A percentile compares a stretch with the other conserved stretches of the same genome.
These are phyloP conservation scores for Coptodon bakossiorum DNA, from an alignment of 2,113 vertebrate species.

Conservation along the genomic window DNA sequence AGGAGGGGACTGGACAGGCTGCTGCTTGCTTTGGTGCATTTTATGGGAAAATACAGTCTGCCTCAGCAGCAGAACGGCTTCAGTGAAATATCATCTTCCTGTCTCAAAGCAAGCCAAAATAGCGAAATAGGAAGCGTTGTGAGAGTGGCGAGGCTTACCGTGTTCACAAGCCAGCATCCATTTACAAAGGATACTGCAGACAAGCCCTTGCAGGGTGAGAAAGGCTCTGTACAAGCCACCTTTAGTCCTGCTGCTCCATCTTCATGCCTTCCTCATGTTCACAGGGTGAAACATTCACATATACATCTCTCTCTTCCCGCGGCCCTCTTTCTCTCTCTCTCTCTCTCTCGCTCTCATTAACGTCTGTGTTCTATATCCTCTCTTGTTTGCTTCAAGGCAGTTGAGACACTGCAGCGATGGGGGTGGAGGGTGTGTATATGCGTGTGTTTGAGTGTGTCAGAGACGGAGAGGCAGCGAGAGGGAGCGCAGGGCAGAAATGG, in stretches of 20 bases:
- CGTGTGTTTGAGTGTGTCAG: conserved; percentile 62
- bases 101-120: neutral
- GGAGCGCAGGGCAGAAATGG: conserved; percentile 61
- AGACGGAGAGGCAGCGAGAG: conserved; percentile 61
- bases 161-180: conserved; percentile 68
- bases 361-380: conserved; percentile 72
- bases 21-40: conserved; percentile 47
- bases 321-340: conserved; percentile 41
- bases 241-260: conserved; percentile 66
- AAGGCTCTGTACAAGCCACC: conserved; percentile 62
- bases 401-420: conserved; percentile 79
- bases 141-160: conserved; percentile 65
- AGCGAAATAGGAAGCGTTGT: neutral
- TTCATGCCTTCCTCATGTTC: conserved; percentile 55
- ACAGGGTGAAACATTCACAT: neutral
- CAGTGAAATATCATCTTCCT: neutral
- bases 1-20: conserved; percentile 64
- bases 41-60: conserved; percentile 44
- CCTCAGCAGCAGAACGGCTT: neutral
- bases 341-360: conserved; percentile 52
- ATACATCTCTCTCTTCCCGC: conserved; percentile 2
- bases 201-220: conserved; percentile 63
- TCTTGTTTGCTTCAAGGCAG: conserved; percentile 75
- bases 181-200: conserved; percentile 72
- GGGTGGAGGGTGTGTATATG: conserved; percentile 75